phyloP scores from a whole-genome alignment of 2,113 vertebrate genomes.

The Oreocharis arfaki region DNA sequence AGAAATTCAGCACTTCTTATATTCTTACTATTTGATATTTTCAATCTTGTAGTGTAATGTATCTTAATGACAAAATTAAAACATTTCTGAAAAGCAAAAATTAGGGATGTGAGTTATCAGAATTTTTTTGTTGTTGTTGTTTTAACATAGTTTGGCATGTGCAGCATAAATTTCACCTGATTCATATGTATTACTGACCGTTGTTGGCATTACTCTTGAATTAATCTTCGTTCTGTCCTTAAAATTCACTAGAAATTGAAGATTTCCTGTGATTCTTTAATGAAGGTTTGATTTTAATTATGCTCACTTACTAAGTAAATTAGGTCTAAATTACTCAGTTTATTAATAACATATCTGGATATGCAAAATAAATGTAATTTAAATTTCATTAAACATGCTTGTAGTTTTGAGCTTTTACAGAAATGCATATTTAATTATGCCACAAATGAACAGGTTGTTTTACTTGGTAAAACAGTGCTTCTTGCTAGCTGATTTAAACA shows the following conservation, averaged over 20 bases:
- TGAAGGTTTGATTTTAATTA: constrained; percentile 61
- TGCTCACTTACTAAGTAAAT: constrained; percentile 56
- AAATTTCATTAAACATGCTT: constrained; percentile 57
- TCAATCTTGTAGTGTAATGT: background rate
- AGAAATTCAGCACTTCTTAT: background rate
- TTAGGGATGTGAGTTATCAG: background rate
- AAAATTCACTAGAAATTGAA: constrained; percentile 25
- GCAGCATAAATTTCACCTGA: background rate
- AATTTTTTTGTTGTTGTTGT: background rate
- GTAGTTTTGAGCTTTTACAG: constrained; percentile 29
- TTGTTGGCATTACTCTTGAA: background rate
- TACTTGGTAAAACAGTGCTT: constrained; percentile 54
- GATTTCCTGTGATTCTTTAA: constrained; percentile 48
- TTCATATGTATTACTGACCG: background rate
- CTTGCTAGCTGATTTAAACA: constrained; percentile 48
- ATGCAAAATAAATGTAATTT: constrained; percentile 57
- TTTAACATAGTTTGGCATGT: background rate
- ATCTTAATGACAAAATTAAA: background rate
- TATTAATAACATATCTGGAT: constrained; percentile 54
- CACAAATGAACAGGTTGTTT: constrained; percentile 62
- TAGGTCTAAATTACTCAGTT: constrained; percentile 15
- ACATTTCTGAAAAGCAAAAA: background rate
- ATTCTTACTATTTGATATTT: background rate
- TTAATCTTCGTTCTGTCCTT: background rate
- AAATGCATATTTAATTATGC: constrained; percentile 62